phyloP scores from a whole-genome alignment of 2,888 invertebrate species.

The Uloborus plumipes region DNA sequence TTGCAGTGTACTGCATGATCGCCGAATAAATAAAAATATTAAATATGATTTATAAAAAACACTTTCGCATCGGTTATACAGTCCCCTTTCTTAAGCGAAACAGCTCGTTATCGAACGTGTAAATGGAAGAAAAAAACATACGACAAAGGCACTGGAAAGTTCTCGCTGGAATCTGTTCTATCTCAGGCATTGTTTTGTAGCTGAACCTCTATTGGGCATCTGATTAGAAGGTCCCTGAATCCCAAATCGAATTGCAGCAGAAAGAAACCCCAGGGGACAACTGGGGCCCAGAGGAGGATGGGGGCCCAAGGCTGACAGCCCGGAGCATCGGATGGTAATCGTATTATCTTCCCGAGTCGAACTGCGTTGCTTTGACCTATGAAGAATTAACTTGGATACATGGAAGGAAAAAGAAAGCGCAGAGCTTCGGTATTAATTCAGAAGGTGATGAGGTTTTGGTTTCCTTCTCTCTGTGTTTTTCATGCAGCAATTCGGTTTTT shows the following conservation, averaged over 20 bases:
- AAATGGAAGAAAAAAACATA: background rate
- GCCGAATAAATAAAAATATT: too few species aligned
- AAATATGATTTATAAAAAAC: too few species aligned
- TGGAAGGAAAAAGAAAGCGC: background rate
- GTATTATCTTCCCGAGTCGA: constrained; percentile 25
- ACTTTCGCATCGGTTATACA: too few species aligned
- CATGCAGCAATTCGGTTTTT: too few species aligned
- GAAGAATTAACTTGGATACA: constrained; percentile 38
- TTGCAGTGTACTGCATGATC: too few species aligned
- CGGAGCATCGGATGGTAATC: constrained; percentile 21
- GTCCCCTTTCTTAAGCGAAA: constrained; percentile 17
- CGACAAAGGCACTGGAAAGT: constrained; percentile 4
- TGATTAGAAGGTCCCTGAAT: constrained; percentile 39
- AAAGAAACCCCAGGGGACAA: constrained; percentile 6
- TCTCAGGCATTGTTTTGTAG: constrained; percentile 45
- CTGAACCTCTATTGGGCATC: constrained; percentile 45
- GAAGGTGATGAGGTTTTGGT: too few species aligned
- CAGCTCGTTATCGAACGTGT: constrained; percentile 38
- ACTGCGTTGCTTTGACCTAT: constrained; percentile 30
- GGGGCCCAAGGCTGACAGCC: background rate
- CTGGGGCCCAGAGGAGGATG: constrained; percentile 11
- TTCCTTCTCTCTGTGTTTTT: background rate
- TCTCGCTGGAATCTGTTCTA: constrained; percentile 23
- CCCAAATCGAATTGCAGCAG: constrained; percentile 46
- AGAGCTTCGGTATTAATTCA: too few species aligned